Conservation (phyloP, 2,888 invertebrate genomes). For the Limenitis camilla region DNA sequence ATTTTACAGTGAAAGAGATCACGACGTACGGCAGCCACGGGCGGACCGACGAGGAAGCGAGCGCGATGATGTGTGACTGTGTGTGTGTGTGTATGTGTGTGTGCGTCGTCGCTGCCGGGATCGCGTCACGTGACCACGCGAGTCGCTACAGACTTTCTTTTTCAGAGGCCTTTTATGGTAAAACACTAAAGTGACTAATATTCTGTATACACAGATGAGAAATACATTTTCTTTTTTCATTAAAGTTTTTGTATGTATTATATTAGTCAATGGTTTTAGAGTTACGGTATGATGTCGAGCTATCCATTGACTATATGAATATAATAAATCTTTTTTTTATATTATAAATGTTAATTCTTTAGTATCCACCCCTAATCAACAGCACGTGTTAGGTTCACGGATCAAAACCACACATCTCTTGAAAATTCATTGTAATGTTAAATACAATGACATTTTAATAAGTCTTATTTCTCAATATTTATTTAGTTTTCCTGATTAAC, state of each 20-base stretch:
- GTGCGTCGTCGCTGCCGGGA: slow-evolving; percentile 10
- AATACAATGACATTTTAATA: slow-evolving; percentile 4
- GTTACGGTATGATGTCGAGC: too few species aligned
- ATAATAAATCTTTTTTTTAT: too few species aligned
- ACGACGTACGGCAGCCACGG: slow-evolving; percentile 59
- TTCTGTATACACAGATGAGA: too few species aligned
- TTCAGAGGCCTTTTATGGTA: slow-evolving; percentile 43
- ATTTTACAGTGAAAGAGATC: slow-evolving; percentile 63
- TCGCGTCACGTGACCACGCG: slow-evolving; percentile 2
- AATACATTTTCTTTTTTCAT: too few species aligned
- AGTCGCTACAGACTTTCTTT: slow-evolving; percentile 27
- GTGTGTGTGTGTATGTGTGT: slow-evolving; percentile 20
- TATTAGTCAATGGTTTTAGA: too few species aligned
- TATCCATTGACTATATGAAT: too few species aligned
- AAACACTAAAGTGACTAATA: slow-evolving; percentile 24
- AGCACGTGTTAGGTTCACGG: slow-evolving; percentile 10
- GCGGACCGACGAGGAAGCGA: slow-evolving; percentile 56
- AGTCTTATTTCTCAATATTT: slow-evolving; percentile 6
- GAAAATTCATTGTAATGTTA: slow-evolving; percentile 2
- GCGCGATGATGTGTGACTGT: slow-evolving; percentile 41
- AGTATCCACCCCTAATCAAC: too few species aligned
- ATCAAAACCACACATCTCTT: neutral
- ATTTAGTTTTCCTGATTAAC: slow-evolving; percentile 54
- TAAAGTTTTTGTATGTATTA: too few species aligned
- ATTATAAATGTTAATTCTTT: too few species aligned